Conservation (phyloP, 2,797 vertebrate genomes). For the Chelon auratus region DNA sequence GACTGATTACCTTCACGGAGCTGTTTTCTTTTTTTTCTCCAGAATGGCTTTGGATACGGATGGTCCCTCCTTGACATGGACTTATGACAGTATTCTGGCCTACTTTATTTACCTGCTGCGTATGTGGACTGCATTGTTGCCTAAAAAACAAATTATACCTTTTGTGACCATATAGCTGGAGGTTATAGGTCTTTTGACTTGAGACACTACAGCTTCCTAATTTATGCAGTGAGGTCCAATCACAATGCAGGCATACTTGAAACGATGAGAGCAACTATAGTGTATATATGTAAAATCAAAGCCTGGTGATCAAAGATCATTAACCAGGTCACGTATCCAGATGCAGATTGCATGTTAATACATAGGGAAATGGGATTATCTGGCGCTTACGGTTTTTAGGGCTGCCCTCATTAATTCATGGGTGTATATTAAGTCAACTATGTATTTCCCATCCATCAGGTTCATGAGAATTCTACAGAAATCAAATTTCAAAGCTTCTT, state of each 20-base stretch:
- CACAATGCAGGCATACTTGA: not conserved
- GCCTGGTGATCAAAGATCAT: not conserved
- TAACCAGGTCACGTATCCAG: not conserved
- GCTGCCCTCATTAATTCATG: no score
- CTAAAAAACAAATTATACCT: not conserved
- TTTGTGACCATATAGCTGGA: not conserved
- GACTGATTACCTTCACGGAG: not conserved
- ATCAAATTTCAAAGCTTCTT: not conserved
- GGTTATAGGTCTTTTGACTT: no score
- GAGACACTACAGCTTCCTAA: no score
- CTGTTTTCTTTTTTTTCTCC: not conserved
- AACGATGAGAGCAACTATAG: not conserved
- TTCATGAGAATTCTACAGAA: conserved; percentile 1
- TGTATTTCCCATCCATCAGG: not conserved
- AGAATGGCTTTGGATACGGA: not conserved
- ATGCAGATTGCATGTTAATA: not conserved
- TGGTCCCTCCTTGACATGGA: not conserved
- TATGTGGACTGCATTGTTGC: not conserved
- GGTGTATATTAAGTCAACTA: not conserved
- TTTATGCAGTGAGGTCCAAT: not conserved
- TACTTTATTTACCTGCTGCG: no score
- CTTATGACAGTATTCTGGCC: not conserved
- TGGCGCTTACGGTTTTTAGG: not conserved
- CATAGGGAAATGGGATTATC: no score
- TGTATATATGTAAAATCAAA: not conserved